Percentiles rank a stretch among this genome's conserved stretches.
phyloP scores from a whole-genome alignment of 2,888 invertebrate species.

The Notodonta ziczac region DNA sequence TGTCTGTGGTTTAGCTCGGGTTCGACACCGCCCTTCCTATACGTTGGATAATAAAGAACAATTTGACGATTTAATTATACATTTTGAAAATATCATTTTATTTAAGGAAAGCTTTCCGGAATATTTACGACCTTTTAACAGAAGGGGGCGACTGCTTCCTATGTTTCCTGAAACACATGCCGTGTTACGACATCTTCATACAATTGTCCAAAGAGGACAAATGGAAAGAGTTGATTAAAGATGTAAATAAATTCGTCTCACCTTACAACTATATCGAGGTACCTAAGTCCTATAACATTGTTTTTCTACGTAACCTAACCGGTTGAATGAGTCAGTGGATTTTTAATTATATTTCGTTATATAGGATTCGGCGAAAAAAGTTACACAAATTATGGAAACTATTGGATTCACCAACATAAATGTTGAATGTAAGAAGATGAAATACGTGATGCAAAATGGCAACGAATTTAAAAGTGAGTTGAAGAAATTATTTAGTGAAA shows the following conservation, averaged over 20 bases:
- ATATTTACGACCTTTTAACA: conserved; percentile 85
- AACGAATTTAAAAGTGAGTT: conserved; percentile 34
- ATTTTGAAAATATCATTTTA: conserved; percentile 41
- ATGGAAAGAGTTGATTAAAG: neutral
- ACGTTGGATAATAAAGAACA: neutral
- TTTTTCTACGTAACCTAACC: too few species aligned
- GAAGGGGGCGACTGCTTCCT: conserved; percentile 84
- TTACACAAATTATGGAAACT: conserved; percentile 78
- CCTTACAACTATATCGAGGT: conserved; percentile 1
- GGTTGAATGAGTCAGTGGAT: too few species aligned
- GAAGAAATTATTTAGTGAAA: neutral
- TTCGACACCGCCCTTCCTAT: neutral
- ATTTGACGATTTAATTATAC: too few species aligned
- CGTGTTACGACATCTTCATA: conserved; percentile 1
- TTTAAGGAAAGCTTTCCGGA: conserved; percentile 82
- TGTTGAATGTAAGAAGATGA: conserved; percentile 69
- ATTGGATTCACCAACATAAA: conserved; percentile 85
- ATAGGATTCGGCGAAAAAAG: conserved; percentile 79
- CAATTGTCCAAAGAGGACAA: neutral
- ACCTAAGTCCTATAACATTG: neutral
- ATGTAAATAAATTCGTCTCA: neutral
- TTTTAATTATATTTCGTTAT: neutral
- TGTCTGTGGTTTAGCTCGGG: too few species aligned
- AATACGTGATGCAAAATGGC: conserved; percentile 23
- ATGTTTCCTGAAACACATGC: neutral